A percentile compares a stretch with the other conserved stretches of the same genome.
Evolutionary conservation across 1,140 invertebrate species (phyloP).

Genomic region (Trialeurodes vaporariorum): DNA sequence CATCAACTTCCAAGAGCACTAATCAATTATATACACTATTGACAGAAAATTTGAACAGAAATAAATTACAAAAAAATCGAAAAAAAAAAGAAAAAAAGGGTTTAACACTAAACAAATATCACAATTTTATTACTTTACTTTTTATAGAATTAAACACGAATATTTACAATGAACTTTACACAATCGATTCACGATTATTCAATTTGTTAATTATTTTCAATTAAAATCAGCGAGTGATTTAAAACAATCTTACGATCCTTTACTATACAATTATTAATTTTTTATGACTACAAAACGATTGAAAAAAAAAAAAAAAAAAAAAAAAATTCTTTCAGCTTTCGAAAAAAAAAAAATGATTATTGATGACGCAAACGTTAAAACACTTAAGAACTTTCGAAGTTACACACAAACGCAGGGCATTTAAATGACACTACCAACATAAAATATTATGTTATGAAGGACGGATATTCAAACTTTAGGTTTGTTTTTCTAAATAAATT

Average conservation of each 20-base stretch:
- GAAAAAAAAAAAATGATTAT: not conserved
- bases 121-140: not conserved
- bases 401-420: too few relatives aligned
- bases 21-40: not conserved
- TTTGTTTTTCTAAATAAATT: too few relatives aligned
- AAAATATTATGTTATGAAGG: too few relatives aligned
- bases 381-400: too few relatives aligned
- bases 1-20: not conserved
- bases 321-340: not conserved
- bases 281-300: not conserved
- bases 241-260: not conserved
- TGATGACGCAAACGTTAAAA: too few relatives aligned
- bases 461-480: too few relatives aligned
- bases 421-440: too few relatives aligned
- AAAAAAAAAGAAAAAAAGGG: not conserved
- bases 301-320: not conserved
- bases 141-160: not conserved
- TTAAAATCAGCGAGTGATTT: not conserved
- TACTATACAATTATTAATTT: not conserved
- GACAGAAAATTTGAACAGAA: not conserved
- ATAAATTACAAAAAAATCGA: too few relatives aligned
- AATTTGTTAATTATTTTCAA: not conserved
- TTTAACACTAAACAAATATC: constrained; percentile 1
- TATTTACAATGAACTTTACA: not conserved
- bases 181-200: too few relatives aligned